Conservation (phyloP, 2,888 invertebrate species). For the Steinernema scapterisci region DNA sequence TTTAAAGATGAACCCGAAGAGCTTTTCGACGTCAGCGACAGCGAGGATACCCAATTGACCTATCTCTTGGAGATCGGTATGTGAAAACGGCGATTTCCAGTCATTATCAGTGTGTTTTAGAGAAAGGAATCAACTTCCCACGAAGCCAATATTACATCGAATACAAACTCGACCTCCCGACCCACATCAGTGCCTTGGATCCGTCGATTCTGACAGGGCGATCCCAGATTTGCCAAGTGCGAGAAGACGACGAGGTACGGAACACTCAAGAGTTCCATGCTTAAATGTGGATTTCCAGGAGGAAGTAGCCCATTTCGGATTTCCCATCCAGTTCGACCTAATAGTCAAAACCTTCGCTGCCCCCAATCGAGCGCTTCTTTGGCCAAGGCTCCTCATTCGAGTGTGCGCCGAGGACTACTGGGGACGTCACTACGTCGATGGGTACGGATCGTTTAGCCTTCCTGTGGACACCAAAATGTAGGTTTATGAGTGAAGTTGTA, state of each 20-base stretch:
- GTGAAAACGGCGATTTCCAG: neutral
- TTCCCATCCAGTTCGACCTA: slow-evolving; percentile 31
- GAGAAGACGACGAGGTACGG: slow-evolving; percentile 1
- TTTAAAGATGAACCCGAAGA: neutral
- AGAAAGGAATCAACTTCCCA: slow-evolving; percentile 42
- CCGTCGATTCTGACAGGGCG: slow-evolving; percentile 30
- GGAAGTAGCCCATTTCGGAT: slow-evolving; percentile 35
- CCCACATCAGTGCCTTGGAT: slow-evolving; percentile 33
- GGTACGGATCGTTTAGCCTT: slow-evolving; percentile 35
- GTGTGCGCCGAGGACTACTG: slow-evolving; percentile 44
- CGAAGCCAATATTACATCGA: slow-evolving; percentile 40
- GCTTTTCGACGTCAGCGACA: neutral
- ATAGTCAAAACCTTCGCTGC: neutral
- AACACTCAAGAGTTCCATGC: too few species aligned
- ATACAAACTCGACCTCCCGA: slow-evolving; percentile 41
- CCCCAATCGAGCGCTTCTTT: slow-evolving; percentile 24
- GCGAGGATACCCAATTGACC: slow-evolving; percentile 37
- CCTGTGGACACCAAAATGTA: slow-evolving; percentile 1
- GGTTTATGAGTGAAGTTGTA: too few species aligned
- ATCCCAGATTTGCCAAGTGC: slow-evolving; percentile 39
- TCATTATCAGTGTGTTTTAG: slow-evolving; percentile 33
- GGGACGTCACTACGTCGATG: slow-evolving; percentile 41
- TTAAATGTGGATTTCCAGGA: slow-evolving; percentile 38
- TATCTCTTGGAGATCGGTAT: slow-evolving; percentile 37
- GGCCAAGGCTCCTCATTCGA: slow-evolving; percentile 42